Conservation (phyloP, 2,888 invertebrate species). For the Anagyrus pseudococci region DNA sequence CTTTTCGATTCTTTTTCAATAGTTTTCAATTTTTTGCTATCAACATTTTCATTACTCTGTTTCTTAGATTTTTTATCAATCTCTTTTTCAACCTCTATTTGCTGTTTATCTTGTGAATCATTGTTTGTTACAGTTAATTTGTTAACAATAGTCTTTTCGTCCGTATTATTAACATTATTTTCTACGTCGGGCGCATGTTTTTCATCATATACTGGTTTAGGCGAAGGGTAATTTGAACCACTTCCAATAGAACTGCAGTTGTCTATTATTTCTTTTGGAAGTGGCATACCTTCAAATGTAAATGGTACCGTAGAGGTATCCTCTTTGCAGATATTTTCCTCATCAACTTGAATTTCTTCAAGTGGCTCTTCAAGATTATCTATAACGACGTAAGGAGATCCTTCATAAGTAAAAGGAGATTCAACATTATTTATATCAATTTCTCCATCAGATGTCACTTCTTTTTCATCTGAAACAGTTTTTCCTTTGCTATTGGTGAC, state of each 20-base stretch:
- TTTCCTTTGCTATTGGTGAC: not conserved
- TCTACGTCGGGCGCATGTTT: not conserved
- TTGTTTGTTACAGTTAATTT: too few relatives aligned
- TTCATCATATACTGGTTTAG: constrained; percentile 5
- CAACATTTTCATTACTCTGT: not conserved
- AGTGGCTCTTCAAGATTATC: constrained; percentile 32
- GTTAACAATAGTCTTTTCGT: not conserved
- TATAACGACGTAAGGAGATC: constrained; percentile 31
- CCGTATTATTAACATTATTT: not conserved
- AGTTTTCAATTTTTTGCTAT: not conserved
- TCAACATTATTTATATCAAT: constrained; percentile 2
- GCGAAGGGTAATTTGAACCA: constrained; percentile 27
- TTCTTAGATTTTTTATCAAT: not conserved
- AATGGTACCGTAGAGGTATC: constrained; percentile 25
- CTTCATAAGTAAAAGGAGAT: constrained; percentile 32
- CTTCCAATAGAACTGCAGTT: constrained; percentile 34
- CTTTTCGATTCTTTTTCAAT: not conserved
- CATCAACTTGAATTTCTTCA: constrained; percentile 26
- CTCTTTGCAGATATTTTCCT: constrained; percentile 23
- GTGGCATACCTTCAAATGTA: constrained; percentile 35
- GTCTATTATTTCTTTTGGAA: constrained; percentile 31
- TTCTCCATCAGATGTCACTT: not conserved
- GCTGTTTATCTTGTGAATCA: too few relatives aligned
- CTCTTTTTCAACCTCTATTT: too few relatives aligned
- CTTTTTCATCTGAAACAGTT: not conserved